Conservation (phyloP, 2,888 invertebrate species). For the Pseudeuparius sepicola region DNA sequence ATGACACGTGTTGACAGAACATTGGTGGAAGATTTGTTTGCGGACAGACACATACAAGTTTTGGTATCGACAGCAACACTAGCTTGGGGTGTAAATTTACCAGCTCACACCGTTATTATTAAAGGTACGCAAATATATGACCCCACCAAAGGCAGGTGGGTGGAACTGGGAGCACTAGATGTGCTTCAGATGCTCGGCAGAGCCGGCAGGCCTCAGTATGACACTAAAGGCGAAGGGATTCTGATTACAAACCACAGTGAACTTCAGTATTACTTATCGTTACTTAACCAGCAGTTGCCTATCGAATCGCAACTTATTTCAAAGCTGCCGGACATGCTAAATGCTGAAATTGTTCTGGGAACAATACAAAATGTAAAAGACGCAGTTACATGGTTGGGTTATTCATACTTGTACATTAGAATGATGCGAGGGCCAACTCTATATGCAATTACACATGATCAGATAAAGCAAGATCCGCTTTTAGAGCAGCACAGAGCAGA, state of each 20-base stretch:
- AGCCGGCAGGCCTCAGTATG: conserved; percentile 97
- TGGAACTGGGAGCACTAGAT: conserved; percentile 92
- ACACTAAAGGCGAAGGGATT: conserved; percentile 94
- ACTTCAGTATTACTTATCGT: conserved; percentile 92
- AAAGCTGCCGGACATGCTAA: conserved; percentile 92
- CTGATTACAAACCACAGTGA: conserved; percentile 98
- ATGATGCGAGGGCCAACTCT: conserved; percentile 69
- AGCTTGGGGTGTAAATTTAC: conserved; percentile 99
- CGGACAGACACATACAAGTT: conserved; percentile 83
- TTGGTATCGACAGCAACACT: conserved; percentile 96
- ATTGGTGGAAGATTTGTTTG: conserved; percentile 96
- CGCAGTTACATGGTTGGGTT: conserved; percentile 89
- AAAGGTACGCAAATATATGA: conserved; percentile 93
- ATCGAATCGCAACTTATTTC: conserved; percentile 94
- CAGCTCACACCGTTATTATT: conserved; percentile 91
- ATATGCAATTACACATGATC: conserved; percentile 79
- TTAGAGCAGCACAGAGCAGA: conserved; percentile 89
- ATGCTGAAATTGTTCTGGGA: conserved; percentile 95
- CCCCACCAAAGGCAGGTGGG: conserved; percentile 97
- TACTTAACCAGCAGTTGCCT: conserved; percentile 96
- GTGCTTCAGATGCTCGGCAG: conserved; percentile 95
- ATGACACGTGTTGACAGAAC: conserved; percentile 98
- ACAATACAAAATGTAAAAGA: conserved; percentile 81
- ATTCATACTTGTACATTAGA: conserved; percentile 92
- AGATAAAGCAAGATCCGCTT: conserved; percentile 68